Evolutionary conservation across 2,888 invertebrate species (phyloP), one percentile per base, ranked within the genome.

Genomic region (Julus scandinavius): DNA sequence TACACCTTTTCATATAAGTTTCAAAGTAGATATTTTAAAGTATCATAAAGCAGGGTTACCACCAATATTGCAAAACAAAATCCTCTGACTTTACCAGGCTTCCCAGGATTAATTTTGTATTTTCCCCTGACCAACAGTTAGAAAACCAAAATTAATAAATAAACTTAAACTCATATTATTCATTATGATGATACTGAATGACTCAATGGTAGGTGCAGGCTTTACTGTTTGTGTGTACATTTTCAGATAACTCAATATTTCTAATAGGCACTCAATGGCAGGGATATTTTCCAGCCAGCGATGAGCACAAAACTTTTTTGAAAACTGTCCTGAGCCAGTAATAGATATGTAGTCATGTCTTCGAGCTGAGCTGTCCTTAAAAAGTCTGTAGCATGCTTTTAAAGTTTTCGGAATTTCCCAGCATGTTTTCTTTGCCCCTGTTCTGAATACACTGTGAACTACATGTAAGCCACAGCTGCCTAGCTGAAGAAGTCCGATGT

Each of bases 401-500:
- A 91, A 89, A 87, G 91, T 90, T 85, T 87, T 84, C 7, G 89
- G 88, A 41, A 91, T 58, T 7, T 90, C 84, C 90, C 91, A 91
- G 2, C 88, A 86, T 15, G 90, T 89, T 87, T 88, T 89, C 29
- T 89, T 89, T 20, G 90, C 89, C 6, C 90, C 91, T 13, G 91
- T 90, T 89, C 91, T 91, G 45, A 91, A 91, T 15, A 90, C 90
- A n/a, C 91, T 90, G 90, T 91, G 90, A 40, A 91, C 89, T 38
- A 90, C 90, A 88, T 91, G 91, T 9, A 92, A 89, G 85, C 91
- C 91, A 87, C 91, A 92, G 80, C 90, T 90, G 63, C 91, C 91
- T 72, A 91, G 89, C 49, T 91, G 89, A 41, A 91, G 85, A 20
- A 91, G 89, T 41, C 40, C n/a, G 15, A 41, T 40, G n/a, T 84